Evolutionary conservation across 2,113 vertebrate genomes (phyloP).

Genomic region (Dicentrarchus labrax): DNA sequence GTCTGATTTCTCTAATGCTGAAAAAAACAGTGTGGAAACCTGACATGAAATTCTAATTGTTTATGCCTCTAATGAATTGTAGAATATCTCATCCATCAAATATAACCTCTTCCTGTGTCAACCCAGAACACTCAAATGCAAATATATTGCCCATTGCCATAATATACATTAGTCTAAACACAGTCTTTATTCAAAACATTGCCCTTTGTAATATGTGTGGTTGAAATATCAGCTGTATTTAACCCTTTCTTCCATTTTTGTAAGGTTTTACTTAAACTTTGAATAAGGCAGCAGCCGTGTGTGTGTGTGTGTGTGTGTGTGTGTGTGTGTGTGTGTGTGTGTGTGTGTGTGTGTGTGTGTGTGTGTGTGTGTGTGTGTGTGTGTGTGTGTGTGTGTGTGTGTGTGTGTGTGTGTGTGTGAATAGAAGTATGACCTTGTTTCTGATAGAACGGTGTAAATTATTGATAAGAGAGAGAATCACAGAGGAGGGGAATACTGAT

Average conservation of each 20-base stretch:
- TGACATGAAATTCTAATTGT: neutral
- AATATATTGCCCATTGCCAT: no score
- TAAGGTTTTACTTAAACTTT: neutral
- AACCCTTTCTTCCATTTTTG: neutral
- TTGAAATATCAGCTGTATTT: neutral
- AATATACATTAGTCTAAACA: neutral
- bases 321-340: no score
- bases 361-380: no score
- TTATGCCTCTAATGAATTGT: neutral
- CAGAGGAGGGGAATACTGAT: conserved; percentile 5
- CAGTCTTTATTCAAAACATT: neutral
- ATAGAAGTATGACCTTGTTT: conserved; percentile 63
- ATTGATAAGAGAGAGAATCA: conserved; percentile 54
- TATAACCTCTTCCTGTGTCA: neutral
- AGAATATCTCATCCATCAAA: neutral
- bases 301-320: no score
- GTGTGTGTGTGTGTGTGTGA: conserved; percentile 9
- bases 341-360: no score
- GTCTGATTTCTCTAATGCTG: neutral
- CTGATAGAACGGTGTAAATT: conserved; percentile 55
- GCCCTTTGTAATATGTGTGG: neutral
- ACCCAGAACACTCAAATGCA: neutral
- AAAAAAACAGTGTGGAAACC: neutral
- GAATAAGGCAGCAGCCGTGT: conserved; percentile 1
- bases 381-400: no score